Conservation (phyloP, 2,797 vertebrate genomes). For the Eutrigla gurnardus region DNA sequence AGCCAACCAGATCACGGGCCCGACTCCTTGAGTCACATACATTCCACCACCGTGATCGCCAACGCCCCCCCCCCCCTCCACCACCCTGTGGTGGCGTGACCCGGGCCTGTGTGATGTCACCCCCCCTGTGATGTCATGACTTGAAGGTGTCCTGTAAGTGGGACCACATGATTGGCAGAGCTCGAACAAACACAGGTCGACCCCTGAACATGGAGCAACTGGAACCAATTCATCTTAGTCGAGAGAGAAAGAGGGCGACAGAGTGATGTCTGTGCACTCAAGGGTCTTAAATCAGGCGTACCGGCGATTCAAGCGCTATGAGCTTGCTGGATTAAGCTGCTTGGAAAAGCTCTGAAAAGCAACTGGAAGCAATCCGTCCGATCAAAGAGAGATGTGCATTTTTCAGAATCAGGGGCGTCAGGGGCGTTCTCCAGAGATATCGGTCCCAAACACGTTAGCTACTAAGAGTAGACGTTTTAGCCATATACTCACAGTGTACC, state of each 20-base stretch:
- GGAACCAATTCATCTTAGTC: slow-evolving; percentile 56
- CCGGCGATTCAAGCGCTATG: slow-evolving; percentile 60
- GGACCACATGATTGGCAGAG: slow-evolving; percentile 44
- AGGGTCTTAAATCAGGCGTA: slow-evolving; percentile 38
- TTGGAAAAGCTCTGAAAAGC: slow-evolving; percentile 44
- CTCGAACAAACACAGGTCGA: slow-evolving; percentile 36
- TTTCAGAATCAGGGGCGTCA: no score
- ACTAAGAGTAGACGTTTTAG: neutral
- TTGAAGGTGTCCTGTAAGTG: slow-evolving; percentile 52
- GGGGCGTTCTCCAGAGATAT: no score
- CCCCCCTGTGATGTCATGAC: slow-evolving; percentile 53
- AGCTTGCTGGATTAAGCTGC: slow-evolving; percentile 47
- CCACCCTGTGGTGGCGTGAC: slow-evolving; percentile 32
- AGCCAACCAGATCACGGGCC: slow-evolving; percentile 56
- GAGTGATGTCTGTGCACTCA: slow-evolving; percentile 19
- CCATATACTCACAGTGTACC: neutral
- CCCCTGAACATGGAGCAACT: slow-evolving; percentile 29
- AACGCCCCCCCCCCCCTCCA: slow-evolving; percentile 44
- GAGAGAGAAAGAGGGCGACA: slow-evolving; percentile 3
- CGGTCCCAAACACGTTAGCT: slow-evolving; percentile 15
- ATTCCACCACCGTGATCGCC: slow-evolving; percentile 60
- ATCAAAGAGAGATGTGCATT: slow-evolving; percentile 41
- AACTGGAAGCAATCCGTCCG: slow-evolving; percentile 65
- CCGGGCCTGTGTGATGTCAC: slow-evolving; percentile 41
- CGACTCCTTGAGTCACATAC: slow-evolving; percentile 62